Evolutionary conservation across 2,888 invertebrate genomes (phyloP).

Genomic region (Papilio protenor): DNA sequence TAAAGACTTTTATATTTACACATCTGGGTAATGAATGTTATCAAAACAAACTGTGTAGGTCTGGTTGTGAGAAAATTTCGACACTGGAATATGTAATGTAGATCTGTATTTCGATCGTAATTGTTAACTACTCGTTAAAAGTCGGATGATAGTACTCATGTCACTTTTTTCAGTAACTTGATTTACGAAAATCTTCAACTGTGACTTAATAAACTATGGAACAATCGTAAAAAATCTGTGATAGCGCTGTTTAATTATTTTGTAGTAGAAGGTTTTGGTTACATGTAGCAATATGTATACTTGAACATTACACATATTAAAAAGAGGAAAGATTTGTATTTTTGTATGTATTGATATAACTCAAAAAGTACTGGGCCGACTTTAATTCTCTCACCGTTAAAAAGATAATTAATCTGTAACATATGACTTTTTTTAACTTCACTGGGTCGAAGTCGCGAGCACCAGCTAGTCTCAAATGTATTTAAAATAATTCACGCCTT

Average conservation of each 20-base stretch:
- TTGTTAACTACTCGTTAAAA: neutral
- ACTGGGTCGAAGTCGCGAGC: too few species aligned
- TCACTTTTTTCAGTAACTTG: neutral
- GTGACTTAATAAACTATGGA: neutral
- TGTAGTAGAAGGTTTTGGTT: too few species aligned
- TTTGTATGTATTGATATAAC: too few species aligned
- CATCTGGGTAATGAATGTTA: conserved; percentile 34
- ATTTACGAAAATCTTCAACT: neutral
- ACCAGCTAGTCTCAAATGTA: neutral
- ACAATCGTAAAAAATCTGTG: neutral
- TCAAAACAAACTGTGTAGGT: conserved; percentile 9
- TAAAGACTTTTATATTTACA: conserved; percentile 38
- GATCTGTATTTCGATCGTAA: conserved; percentile 50
- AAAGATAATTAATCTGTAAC: too few species aligned
- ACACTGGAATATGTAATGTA: conserved; percentile 42
- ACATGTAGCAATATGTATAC: too few species aligned
- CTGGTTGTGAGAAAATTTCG: conserved; percentile 23
- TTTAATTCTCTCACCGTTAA: too few species aligned
- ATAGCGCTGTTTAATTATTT: too few species aligned
- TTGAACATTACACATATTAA: too few species aligned
- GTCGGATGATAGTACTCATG: neutral
- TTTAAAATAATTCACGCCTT: neutral
- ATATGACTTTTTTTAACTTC: too few species aligned
- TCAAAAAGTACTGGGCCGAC: too few species aligned
- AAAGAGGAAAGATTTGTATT: too few species aligned